phyloP scores from a whole-genome alignment of 2,888 invertebrate species.

The Cheilosia vulpina region DNA sequence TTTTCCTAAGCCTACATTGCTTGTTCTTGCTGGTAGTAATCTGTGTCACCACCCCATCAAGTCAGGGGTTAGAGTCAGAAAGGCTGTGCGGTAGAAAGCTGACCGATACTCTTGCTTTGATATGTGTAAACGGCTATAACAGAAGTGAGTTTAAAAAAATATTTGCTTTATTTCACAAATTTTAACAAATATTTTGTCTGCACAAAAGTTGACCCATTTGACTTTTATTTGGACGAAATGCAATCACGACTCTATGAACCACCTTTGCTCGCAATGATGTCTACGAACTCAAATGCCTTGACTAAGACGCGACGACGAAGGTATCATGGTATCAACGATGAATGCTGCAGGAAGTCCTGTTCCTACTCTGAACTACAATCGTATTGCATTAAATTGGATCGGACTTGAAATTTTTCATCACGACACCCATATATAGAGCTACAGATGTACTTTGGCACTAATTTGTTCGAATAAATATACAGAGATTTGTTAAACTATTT shows the following conservation, averaged over 20 bases:
- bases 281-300: conserved; percentile 63
- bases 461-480: no score
- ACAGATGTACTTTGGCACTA: no score
- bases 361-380: conserved; percentile 75
- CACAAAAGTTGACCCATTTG: not conserved
- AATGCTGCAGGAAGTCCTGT: conserved; percentile 79
- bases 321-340: conserved; percentile 77
- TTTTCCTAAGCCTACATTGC: not conserved
- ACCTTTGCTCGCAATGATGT: conserved; percentile 46
- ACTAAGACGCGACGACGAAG: conserved; percentile 78
- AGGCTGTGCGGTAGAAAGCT: conserved; percentile 77
- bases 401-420: not conserved
- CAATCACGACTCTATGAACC: conserved; percentile 42
- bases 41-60: not conserved
- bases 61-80: not conserved
- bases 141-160: conserved; percentile 57
- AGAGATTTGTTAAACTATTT: no score
- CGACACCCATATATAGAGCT: no score
- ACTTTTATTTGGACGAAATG: not conserved
- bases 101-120: conserved; percentile 70
- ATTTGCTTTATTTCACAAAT: not conserved
- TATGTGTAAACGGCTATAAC: conserved; percentile 77
- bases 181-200: not conserved
- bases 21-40: conserved; percentile 6
- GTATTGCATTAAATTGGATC: conserved; percentile 76